phyloP scores from a whole-genome alignment of 1,140 invertebrate genomes.

The Drusus annulatus region DNA sequence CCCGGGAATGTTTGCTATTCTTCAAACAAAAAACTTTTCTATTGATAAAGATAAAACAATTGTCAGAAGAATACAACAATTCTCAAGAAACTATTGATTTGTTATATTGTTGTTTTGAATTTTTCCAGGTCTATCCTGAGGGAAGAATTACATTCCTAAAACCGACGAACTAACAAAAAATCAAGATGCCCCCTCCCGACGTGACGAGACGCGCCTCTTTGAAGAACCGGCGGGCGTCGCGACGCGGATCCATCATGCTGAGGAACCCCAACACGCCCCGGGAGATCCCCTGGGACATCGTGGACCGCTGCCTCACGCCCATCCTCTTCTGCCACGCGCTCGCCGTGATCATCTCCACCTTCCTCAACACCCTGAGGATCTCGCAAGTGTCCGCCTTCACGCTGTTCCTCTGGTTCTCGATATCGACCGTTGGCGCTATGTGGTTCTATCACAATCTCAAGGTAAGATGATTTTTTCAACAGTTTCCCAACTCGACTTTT shows the following conservation, averaged over 20 bases:
- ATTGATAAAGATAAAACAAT: too few species aligned
- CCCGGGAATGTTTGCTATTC: too few species aligned
- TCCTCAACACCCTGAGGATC: slow-evolving; percentile 79
- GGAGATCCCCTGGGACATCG: slow-evolving; percentile 83
- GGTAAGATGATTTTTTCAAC: slow-evolving; percentile 72
- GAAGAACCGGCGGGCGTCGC: slow-evolving; percentile 67
- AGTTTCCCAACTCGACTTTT: too few species aligned
- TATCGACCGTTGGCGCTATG: slow-evolving; percentile 79
- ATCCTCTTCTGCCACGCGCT: slow-evolving; percentile 84
- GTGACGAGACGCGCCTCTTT: slow-evolving; percentile 69
- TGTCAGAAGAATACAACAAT: too few species aligned
- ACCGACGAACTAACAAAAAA: slow-evolving; percentile 20
- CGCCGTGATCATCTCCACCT: slow-evolving; percentile 79
- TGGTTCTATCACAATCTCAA: slow-evolving; percentile 87
- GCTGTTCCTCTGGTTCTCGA: slow-evolving; percentile 81
- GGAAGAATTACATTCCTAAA: slow-evolving; percentile 10
- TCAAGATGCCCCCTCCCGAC: slow-evolving; percentile 67
- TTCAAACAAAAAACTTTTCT: too few species aligned
- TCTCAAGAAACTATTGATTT: too few species aligned
- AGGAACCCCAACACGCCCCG: slow-evolving; percentile 64
- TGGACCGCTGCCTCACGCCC: slow-evolving; percentile 83
- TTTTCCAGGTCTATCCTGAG: neutral
- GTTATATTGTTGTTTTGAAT: neutral
- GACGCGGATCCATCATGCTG: slow-evolving; percentile 65
- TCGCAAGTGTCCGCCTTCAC: slow-evolving; percentile 83